Base-by-base conservation (phyloP, 2,888 invertebrate genomes). In the Scelioninae gen. 1 region DNA sequence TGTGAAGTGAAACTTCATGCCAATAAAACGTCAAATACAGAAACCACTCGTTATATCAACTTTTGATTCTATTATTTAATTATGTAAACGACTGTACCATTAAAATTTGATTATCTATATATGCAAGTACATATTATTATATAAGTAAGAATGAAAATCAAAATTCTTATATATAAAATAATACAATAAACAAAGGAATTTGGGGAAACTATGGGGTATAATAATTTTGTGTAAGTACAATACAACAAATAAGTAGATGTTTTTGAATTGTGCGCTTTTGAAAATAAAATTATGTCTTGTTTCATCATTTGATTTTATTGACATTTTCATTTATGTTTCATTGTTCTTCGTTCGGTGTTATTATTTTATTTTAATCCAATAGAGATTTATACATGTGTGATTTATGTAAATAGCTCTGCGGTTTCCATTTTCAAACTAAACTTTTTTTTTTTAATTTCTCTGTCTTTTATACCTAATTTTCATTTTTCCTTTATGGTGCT, bases 1-100 rank as follows among this genome's bases (percentile, higher is more conserved):
- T 79, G 75, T 83, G 83, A 83, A 78, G 79, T 82, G 51, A 82
- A 82, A 82, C 82, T 82, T 82, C 82, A 82, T 82, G 82, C 82
- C 82, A 82, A 82, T 82, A 82, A 82, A 82, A 78, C 63, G 82
- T 82, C 78, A 82, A 78, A 82, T 82, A 82, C 69, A 74, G 38
- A 78, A 81, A 82, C 60, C 51, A 77, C 43, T 76, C 40, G 53
- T 68, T 82, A 72, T 40, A 51, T 68, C n/a, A 74, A 68, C 23
- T 68, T 77, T 56, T 77, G n/a, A 72, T 60, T 76, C 16, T 68
- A 63, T 71, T 45, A 72, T 68, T 78, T 66, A 63, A 23, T 68
- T 16, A 51, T 63, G n/a, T 43, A 8, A 38, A 32, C 45, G 31
- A 55, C 32, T 51, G 10, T 51, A n/a, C 8, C 23, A 51, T n/a